These are phyloP conservation scores for Sitobion miscanthi DNA, from an alignment of 1,140 invertebrate species.

Conservation along the genomic window DNA sequence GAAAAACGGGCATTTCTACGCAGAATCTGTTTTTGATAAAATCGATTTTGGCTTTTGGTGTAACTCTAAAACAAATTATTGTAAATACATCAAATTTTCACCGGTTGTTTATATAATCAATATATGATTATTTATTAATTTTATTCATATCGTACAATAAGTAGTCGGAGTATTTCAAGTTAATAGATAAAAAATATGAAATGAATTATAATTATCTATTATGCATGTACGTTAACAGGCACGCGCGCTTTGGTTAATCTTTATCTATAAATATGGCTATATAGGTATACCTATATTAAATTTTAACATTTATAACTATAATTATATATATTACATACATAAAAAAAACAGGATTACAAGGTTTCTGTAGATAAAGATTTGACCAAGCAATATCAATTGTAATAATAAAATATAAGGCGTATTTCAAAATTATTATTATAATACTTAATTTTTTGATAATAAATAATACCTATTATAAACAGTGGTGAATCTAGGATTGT, in stretches of 20 bases:
- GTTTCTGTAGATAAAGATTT: neutral
- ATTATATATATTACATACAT: neutral
- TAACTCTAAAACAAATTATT: no score
- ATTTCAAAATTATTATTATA: neutral
- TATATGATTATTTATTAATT: no score
- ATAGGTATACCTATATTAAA: no score
- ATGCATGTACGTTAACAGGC: neutral
- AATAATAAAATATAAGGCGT: neutral
- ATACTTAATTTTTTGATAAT: neutral
- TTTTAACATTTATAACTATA: neutral
- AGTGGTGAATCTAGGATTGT: no score
- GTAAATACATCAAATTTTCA: no score
- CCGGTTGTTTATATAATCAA: no score
- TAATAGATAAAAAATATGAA: neutral
- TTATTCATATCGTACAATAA: neutral
- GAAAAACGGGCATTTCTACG: no score
- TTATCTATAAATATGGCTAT: neutral
- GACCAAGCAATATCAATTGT: neutral
- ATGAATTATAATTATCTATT: neutral
- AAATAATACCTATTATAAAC: neutral
- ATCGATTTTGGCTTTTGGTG: no score
- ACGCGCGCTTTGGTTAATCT: neutral
- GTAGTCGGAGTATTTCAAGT: neutral
- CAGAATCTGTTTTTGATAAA: no score
- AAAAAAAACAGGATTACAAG: neutral